Conservation (phyloP, 2,113 vertebrate genomes). For the Galeopterus variegatus region DNA sequence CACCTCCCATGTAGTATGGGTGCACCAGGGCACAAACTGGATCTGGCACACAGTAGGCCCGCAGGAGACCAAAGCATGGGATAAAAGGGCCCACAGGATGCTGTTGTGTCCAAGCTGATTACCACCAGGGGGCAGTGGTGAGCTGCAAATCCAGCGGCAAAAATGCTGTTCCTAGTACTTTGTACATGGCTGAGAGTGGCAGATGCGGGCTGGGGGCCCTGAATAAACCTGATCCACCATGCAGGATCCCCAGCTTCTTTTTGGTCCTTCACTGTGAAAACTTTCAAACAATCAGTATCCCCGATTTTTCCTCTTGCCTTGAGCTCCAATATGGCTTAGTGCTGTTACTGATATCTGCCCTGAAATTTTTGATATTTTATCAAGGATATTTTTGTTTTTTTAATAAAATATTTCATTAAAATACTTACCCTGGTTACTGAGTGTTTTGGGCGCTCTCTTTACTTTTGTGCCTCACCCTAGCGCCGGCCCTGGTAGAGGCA, state of each 20-base stretch:
- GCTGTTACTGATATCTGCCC: neutral
- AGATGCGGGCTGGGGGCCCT: neutral
- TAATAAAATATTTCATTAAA: constrained; percentile 50
- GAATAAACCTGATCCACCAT: neutral
- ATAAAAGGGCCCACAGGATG: neutral
- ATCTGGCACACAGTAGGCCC: rapidly evolving
- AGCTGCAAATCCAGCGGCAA: neutral
- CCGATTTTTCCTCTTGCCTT: neutral
- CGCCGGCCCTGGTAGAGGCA: too few species aligned
- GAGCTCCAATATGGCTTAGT: neutral
- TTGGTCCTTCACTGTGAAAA: neutral
- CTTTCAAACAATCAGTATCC: neutral
- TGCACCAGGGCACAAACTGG: neutral
- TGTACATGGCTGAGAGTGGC: rapidly evolving
- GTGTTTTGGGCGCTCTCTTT: too few species aligned
- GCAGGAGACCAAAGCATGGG: neutral
- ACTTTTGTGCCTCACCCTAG: too few species aligned
- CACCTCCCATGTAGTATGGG: neutral
- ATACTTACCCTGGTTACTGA: neutral
- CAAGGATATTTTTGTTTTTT: neutral
- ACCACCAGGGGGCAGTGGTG: constrained; percentile 38
- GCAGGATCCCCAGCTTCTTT: neutral
- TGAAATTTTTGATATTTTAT: neutral
- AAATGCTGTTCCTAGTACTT: neutral
- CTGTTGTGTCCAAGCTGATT: rapidly evolving